phyloP scores from a whole-genome alignment of 1,140 invertebrate species.

The Portunus trituberculatus region DNA sequence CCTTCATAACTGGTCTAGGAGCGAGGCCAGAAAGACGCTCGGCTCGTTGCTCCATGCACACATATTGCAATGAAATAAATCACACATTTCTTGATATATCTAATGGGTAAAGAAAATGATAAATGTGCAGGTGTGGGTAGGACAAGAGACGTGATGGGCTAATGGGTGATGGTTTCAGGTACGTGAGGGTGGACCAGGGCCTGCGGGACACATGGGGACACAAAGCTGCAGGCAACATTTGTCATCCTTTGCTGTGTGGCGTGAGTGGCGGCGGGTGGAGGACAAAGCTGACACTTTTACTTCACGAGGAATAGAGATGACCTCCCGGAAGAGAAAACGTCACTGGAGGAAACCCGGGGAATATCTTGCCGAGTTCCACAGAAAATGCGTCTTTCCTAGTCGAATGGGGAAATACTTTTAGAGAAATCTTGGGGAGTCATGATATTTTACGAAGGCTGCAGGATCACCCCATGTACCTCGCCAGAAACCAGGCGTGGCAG shows the following conservation, averaged over 20 bases:
- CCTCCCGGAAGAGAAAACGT: too few relatives aligned
- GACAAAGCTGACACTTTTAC: neutral
- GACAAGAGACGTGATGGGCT: neutral
- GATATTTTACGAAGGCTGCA: too few relatives aligned
- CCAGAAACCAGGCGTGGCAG: too few relatives aligned
- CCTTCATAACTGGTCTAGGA: too few relatives aligned
- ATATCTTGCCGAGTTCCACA: too few relatives aligned
- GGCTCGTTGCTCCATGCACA: neutral
- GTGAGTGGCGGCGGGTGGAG: neutral
- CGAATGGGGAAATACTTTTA: too few relatives aligned
- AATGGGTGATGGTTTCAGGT: neutral
- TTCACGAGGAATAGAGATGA: too few relatives aligned
- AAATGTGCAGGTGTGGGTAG: neutral
- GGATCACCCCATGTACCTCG: too few relatives aligned
- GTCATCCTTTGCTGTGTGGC: neutral
- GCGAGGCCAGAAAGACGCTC: neutral
- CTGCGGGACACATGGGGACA: neutral
- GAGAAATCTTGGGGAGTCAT: too few relatives aligned
- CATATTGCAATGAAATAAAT: neutral
- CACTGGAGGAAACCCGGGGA: too few relatives aligned
- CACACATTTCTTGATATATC: neutral
- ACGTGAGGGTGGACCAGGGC: neutral
- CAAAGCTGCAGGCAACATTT: neutral
- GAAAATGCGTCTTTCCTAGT: too few relatives aligned
- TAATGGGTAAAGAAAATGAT: neutral